Base-by-base conservation (phyloP, 2,888 invertebrate species). In the Coenonympha glycerion region DNA sequence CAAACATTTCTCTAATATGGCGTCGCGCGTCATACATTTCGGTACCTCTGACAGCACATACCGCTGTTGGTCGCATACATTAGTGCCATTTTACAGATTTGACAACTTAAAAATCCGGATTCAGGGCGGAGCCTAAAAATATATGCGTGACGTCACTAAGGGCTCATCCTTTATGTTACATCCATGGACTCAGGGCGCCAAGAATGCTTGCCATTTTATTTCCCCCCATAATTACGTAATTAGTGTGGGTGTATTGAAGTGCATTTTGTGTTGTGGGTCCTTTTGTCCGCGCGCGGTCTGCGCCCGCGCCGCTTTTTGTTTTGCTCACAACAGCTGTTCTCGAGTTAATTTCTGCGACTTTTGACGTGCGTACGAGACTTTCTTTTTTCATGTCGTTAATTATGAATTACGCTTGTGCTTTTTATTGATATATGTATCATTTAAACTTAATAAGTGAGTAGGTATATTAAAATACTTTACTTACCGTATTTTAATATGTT, bases 181-280 rank as follows among this genome's bases (percentile, higher is more conserved):
- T n/a, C n/a, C n/a, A n/a, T n/a, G n/a, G n/a, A n/a, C n/a, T n/a
- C 65, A 70, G 65, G 73, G 71, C 76, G 73, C 71, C 68, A 66
- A 71, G 81, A 78, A 80, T 82, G 81, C 75, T 73, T 71, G 84
- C 82, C 76, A 79, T 83, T 81, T 76, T 71, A 68, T 60, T 55
- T 68, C 65, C 70, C 81, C 76, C 83, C 74, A 75, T 84, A 83
- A 87, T 87, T 85, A 85, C 82, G 85, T 84, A 85, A 86, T 86
- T 84, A 86, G 80, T 78, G 78, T 68, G 78, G 79, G 80, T 80
- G 82, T 84, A 85, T 83, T 80, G 80, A 78, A 76, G 75, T 77
- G 77, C 80, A 76, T 80, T 79, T 39, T 76, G 67, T 61, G 71
- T 71, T 69, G 74, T 74, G 73, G 77, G 72, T 69, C 75, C 82